Conservation (phyloP, 1,140 invertebrate species). For the Drosophila elegans region DNA sequence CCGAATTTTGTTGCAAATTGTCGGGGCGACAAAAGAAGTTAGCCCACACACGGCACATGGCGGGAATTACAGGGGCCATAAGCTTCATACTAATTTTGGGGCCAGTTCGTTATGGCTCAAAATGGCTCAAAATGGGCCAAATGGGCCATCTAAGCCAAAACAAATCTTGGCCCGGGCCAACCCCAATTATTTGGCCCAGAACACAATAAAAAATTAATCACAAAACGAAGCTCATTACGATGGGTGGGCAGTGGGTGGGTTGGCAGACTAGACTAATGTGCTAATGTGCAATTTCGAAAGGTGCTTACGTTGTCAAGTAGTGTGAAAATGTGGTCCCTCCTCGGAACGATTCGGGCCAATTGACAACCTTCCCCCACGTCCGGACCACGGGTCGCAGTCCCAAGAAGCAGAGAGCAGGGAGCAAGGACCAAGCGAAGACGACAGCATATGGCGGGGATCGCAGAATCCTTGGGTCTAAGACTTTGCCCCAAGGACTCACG, state of each 20-base stretch:
- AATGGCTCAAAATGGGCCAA: slow-evolving; percentile 8
- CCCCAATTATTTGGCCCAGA: slow-evolving; percentile 40
- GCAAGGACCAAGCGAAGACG: slow-evolving; percentile 17
- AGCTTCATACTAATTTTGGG: slow-evolving; percentile 10
- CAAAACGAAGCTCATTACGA: slow-evolving; percentile 42
- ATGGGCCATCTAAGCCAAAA: slow-evolving; percentile 2
- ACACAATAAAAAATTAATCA: slow-evolving; percentile 80
- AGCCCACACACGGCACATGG: slow-evolving; percentile 1
- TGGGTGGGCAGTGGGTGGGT: not conserved
- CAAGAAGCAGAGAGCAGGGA: not conserved
- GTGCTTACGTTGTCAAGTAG: slow-evolving; percentile 84
- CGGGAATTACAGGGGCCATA: slow-evolving; percentile 7
- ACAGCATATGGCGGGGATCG: slow-evolving; percentile 67
- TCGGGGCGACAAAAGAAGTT: not conserved
- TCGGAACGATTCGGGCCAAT: slow-evolving; percentile 46
- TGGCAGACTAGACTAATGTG: slow-evolving; percentile 72
- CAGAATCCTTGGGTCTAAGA: not conserved
- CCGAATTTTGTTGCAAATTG: slow-evolving; percentile 58
- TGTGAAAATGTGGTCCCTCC: slow-evolving; percentile 67
- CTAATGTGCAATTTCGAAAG: slow-evolving; percentile 80
- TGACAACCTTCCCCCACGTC: slow-evolving; percentile 49
- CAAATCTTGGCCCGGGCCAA: slow-evolving; percentile 18
- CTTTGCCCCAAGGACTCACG: slow-evolving; percentile 37
- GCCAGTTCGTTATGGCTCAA: slow-evolving; percentile 11
- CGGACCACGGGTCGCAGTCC: slow-evolving; percentile 46